Conservation (phyloP, 2,888 invertebrate species). For the Cryptus armator region DNA sequence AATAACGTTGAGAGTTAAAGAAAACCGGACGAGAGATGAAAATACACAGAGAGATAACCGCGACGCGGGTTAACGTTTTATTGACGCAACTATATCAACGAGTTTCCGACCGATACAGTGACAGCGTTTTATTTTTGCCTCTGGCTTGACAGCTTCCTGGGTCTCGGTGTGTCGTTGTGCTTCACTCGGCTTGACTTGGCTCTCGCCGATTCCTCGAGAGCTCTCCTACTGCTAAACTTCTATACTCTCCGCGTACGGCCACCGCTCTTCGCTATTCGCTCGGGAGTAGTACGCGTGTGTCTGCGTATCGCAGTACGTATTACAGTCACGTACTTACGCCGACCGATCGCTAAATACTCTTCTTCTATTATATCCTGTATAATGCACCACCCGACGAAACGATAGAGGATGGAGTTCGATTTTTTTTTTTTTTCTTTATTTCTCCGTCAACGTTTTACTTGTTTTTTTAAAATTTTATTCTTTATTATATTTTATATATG, state of each 20-base stretch:
- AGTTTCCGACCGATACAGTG: background rate
- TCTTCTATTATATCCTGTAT: background rate
- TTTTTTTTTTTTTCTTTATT: constrained; percentile 2
- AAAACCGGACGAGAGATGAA: constrained; percentile 6
- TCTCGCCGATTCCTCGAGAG: background rate
- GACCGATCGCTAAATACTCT: constrained; percentile 15
- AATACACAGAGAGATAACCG: background rate
- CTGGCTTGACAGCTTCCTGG: constrained; percentile 13
- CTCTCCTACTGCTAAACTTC: constrained; percentile 8
- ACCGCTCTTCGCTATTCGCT: constrained; percentile 6
- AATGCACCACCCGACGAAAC: background rate
- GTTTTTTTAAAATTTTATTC: background rate
- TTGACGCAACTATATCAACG: background rate
- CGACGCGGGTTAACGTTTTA: background rate
- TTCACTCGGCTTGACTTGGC: background rate
- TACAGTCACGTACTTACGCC: constrained; percentile 36
- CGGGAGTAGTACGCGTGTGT: background rate
- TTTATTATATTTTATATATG: background rate
- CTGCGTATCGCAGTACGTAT: constrained; percentile 4
- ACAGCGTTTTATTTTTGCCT: constrained; percentile 22
- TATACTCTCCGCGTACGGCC: constrained; percentile 13
- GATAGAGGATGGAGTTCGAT: background rate
- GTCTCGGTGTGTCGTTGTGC: background rate
- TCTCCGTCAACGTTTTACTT: background rate
- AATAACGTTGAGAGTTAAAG: background rate